Evolutionary conservation across 2,797 vertebrate species (phyloP).

Genomic region (Chelonia mydas): DNA sequence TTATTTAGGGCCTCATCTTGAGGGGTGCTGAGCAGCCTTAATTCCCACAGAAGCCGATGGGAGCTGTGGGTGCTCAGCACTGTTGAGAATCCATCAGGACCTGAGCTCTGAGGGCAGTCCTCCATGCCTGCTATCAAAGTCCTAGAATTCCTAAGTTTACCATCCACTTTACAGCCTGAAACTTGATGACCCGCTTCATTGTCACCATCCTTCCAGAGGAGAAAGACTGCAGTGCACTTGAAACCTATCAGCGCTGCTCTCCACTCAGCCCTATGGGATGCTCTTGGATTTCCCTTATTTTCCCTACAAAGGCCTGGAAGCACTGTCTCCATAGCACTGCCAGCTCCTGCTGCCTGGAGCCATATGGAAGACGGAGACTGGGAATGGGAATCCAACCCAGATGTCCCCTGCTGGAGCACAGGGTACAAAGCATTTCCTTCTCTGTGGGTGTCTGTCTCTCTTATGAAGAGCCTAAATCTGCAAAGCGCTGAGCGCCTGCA

Average conservation of each 20-base stretch:
- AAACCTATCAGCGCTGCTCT: neutral
- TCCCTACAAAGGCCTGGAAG: neutral
- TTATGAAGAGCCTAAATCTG: neutral
- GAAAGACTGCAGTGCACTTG: neutral
- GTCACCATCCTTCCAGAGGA: neutral
- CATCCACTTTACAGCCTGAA: neutral
- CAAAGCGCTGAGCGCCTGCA: neutral
- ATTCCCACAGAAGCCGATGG: neutral
- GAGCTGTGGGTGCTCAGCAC: neutral
- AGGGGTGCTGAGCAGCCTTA: neutral
- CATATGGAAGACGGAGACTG: neutral
- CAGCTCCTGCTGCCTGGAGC: neutral
- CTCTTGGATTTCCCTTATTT: neutral
- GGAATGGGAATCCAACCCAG: neutral
- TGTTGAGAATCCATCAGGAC: neutral
- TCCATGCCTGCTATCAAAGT: neutral
- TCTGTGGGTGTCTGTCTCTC: neutral
- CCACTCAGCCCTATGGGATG: neutral
- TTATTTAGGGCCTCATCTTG: neutral
- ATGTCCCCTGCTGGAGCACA: neutral
- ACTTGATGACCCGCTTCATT: neutral
- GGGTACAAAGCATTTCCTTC: neutral
- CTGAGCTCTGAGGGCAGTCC: neutral
- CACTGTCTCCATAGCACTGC: neutral
- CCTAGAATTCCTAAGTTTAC: neutral